A percentile compares a stretch with the other conserved stretches of the same genome.
These are phyloP conservation scores for Macrophya alboannulata DNA, from an alignment of 2,888 invertebrate genomes.

Conservation along the genomic window DNA sequence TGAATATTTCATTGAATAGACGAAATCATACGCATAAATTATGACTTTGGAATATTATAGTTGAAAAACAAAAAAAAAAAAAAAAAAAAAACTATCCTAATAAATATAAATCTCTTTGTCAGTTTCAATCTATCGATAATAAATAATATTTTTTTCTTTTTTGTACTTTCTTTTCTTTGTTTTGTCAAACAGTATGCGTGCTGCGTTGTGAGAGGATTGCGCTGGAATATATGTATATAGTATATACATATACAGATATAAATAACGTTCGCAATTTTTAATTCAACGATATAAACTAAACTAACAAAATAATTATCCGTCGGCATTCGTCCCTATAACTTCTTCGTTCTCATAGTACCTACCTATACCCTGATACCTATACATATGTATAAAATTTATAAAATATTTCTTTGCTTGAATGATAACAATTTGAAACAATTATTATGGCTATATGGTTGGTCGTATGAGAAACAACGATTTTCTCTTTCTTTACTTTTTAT, in stretches of 20 bases:
- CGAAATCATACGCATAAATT: constrained; percentile 8
- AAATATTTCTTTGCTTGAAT: background rate
- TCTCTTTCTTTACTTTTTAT: background rate
- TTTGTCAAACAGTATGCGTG: background rate
- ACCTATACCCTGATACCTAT: background rate
- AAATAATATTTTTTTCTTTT: background rate
- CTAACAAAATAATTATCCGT: background rate
- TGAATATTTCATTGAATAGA: constrained; percentile 7
- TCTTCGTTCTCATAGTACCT: background rate
- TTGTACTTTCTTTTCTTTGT: background rate
- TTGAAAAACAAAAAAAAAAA: too few species aligned
- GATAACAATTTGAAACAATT: background rate
- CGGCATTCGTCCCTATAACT: background rate
- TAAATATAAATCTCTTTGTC: background rate
- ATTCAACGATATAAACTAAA: background rate
- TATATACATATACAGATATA: background rate
- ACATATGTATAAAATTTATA: background rate
- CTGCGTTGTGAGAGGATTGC: constrained; percentile 4
- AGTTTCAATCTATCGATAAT: background rate
- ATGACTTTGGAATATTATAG: background rate
- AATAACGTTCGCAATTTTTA: background rate
- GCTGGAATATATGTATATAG: background rate
- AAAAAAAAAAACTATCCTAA: background rate
- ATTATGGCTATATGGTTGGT: background rate
- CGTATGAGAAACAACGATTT: background rate